Evolutionary conservation across 2,113 vertebrate species (phyloP).

Genomic region (Neotoma lepida): DNA sequence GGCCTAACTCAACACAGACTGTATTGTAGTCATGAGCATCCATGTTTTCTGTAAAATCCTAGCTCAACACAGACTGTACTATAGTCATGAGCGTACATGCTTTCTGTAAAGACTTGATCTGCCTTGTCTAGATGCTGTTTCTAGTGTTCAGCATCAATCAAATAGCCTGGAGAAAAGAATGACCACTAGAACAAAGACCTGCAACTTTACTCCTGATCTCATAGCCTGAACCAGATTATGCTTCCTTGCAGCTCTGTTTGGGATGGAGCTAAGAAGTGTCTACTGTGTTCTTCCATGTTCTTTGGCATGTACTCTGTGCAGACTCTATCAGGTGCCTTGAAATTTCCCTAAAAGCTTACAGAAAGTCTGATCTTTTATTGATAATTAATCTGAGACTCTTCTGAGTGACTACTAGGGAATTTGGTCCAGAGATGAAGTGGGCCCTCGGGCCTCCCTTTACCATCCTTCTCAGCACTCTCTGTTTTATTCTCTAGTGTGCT

Average conservation of each 20-base stretch:
- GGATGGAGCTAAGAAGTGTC: no score
- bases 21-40: neutral
- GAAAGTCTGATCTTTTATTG: neutral
- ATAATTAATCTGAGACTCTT: neutral
- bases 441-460: neutral
- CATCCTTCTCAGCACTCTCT: neutral
- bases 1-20: neutral
- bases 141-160: neutral
- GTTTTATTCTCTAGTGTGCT: neutral
- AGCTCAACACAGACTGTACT: neutral
- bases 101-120: neutral
- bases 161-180: neutral
- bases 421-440: neutral
- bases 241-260: neutral
- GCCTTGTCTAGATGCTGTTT: neutral
- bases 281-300: no score
- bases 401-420: neutral
- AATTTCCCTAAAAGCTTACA: neutral
- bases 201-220: neutral
- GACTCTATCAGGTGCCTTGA: no score
- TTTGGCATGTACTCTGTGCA: neutral
- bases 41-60: neutral
- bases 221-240: fast-evolving
- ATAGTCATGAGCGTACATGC: neutral
- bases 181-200: neutral